A percentile compares a stretch with the other conserved stretches of the same genome.
Conservation (phyloP, 2,888 invertebrate genomes). For the Colostygia pectinataria region DNA sequence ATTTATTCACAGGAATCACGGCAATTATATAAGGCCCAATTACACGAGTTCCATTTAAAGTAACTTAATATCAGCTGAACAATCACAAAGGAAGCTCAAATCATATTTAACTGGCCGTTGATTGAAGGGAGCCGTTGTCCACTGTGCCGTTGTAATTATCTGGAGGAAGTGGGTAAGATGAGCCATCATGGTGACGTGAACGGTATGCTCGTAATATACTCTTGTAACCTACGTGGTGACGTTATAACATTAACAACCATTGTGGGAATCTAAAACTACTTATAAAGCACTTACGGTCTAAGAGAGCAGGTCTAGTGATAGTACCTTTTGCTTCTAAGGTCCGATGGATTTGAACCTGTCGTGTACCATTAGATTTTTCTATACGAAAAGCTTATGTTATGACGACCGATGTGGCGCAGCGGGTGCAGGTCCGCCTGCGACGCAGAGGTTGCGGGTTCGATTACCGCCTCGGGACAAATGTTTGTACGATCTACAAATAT, state of each 20-base stretch:
- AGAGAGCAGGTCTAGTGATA: too few species aligned
- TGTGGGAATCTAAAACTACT: too few species aligned
- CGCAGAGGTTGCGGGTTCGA: too few species aligned
- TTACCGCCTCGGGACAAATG: too few species aligned
- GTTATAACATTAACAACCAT: background rate
- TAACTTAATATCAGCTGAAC: conserved; percentile 55
- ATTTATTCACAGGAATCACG: conserved; percentile 16
- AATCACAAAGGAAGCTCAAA: conserved; percentile 68
- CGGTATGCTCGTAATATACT: background rate
- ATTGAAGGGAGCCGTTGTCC: conserved; percentile 75
- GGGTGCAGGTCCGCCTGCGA: too few species aligned
- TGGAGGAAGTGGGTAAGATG: conserved; percentile 67
- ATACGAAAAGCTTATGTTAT: too few species aligned
- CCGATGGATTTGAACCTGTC: too few species aligned
- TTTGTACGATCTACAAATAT: too few species aligned
- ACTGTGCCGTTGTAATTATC: conserved; percentile 68
- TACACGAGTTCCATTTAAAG: conserved; percentile 36
- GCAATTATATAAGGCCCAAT: conserved; percentile 15
- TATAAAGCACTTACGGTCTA: too few species aligned
- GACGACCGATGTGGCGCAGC: too few species aligned
- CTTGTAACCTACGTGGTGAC: background rate
- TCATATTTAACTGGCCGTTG: conserved; percentile 73
- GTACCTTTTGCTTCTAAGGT: too few species aligned
- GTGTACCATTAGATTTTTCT: too few species aligned
- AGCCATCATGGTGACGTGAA: conserved; percentile 27